Evolutionary conservation across 2,888 invertebrate genomes (phyloP), one percentile per base, ranked within the genome.

Genomic region (Scaptomyza polygonia): DNA sequence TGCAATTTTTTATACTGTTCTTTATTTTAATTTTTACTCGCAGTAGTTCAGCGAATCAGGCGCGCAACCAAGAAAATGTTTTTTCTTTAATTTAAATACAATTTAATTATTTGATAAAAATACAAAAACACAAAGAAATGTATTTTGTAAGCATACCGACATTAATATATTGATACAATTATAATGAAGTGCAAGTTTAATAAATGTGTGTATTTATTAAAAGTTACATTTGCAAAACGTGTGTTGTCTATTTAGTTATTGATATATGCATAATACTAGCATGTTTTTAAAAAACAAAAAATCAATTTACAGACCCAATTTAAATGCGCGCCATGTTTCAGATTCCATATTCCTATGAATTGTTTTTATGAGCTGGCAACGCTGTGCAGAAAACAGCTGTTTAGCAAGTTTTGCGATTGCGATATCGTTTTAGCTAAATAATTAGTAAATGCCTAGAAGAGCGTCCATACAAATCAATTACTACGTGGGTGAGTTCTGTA

Each of bases 161-260:
- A 82, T 79, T 79, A 70, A 72, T 75, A 79, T 68, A 79, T 75
- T 82, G 64, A 79, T 85, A 63, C 61, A 67, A 66, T 72, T 66
- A 80, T 72, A 82, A 71, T 82, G 82, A 79, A 83, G 83, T 74
- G 83, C 77, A 87, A 85, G 79, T 77, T 85, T 65, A 85, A 72
- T 87, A 85, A 82, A 82, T 85, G 77, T 83, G 81, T 87, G 86
- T 83, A 83, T 83, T 83, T 83, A 83, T 87, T 83, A 87, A 83
- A 83, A 82, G 86, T 82, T 87, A 82, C 34, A 67, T 67, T 65
- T 70, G 44, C 49, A 56, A 55, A 55, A 64, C 18, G 14, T 40
- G 59, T 27, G 29, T 5, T 58, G 27, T 53, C 25, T 45, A 9
- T 53, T 25, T 27, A 12, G 49, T n/a, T 42, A 30, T 48, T 32